Evolutionary conservation across 1,140 invertebrate species (phyloP), one percentile per base, ranked within the genome.

Genomic region (Aethina tumida): DNA sequence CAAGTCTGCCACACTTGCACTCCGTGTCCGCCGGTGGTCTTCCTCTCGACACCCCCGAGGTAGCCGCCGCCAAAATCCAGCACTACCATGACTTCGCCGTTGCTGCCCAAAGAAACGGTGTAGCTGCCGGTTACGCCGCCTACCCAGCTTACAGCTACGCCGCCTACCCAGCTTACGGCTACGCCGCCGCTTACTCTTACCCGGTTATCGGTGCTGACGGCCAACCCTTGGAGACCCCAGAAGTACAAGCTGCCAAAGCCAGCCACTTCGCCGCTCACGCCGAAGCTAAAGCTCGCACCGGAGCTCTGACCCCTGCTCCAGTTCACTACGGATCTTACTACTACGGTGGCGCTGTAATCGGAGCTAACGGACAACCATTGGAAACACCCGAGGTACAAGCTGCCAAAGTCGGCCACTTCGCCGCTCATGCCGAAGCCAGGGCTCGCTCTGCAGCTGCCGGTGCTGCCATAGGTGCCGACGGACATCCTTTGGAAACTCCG

Each of bases 31-130:
- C 17, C 29, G 41, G 31, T 4, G 43, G 29, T 9, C 64, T 73
- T 4, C 73, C 74, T 13, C 55, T 74, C 1, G 74, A 79, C 46
- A 77, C 74, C 2, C 67, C 73, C 30, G 75, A 77, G 53, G 76
- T 78, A 3, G 68, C 73, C 32, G 69, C 70, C 21, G 75, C 75
- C 18, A 76, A 75, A 49, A 67, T 68, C 1, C 62, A 69, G 22
- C 75, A 78, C 49, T 75, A 70, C 59, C 67, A 71, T 8, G 64
- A 74, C 45, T 70, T 67, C 39, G 70, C 72, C 16, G 69, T 70
- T 38, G 71, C 69, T 1, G 59, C 62, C 30, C 60, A 63, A 34
- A 62, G 65, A 28, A 65, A 68, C 29, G 58, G 62, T 4, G 58
- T 50, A 56, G 69, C 70, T 25, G 65, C 62, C 4, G 71, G 74